Base-by-base conservation (phyloP, 2,113 vertebrate species). In the Anseranas semipalmata region DNA sequence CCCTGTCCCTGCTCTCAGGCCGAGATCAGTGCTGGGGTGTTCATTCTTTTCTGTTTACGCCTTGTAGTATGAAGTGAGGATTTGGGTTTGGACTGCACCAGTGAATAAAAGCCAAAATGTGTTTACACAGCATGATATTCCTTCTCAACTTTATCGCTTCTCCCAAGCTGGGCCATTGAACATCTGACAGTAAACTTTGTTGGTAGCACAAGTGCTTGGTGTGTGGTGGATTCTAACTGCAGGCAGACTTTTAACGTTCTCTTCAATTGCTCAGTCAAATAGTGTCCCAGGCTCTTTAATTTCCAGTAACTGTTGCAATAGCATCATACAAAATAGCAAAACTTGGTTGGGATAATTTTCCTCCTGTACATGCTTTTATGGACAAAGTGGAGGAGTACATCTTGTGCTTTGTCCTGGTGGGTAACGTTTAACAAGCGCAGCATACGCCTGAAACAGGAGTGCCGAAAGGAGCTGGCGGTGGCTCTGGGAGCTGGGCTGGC, bases 401-500 rank as follows among this genome's bases (percentile, higher is more conserved):
- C 1, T 0, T 43, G 55, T 76, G 19, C 68, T 66, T 91, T 60
- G 5, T 62, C 65, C 41, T 6, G 3, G 35, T 18, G 13, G 32
- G 48, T 85, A 76, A 10, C 45, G 14, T 21, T 84, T 62, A 77
- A 37, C 2, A 19, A 33, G 50, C 32, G 58, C 70, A 71, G 46
- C 15, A 9, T 15, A 2, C 6, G 2, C 50, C 77, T 50, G 35
- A 37, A 85, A 46, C 32, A 79, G 39, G 33, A 2, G 0, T 52
- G 37, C 1, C 4, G 21, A 59, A 65, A 1, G 6, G 15, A 85
- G 33, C 30, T 52, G 52, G 25, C 63, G n/a, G 16, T n/a, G 52
- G 10, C 32, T 67, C 8, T 1, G 2, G 13, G 16, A 30, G 8
- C 0, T 0, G 4, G 15, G 27, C 33, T 21, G 15, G 10, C 22